Conservation (phyloP, 2,113 vertebrate genomes). For the Suncus etruscus region DNA sequence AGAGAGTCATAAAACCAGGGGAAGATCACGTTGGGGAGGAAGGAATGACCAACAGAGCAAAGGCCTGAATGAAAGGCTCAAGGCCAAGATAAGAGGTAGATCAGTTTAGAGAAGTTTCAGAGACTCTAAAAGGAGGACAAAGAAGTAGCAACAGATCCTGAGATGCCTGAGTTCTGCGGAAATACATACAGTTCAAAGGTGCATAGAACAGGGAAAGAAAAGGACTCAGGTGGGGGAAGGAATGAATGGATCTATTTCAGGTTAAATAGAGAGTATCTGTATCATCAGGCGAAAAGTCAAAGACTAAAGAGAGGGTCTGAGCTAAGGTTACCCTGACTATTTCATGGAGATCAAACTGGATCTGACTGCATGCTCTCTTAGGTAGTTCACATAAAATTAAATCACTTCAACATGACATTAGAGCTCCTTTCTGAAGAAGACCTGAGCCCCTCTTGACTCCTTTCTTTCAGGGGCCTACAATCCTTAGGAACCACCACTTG, state of each 20-base stretch:
- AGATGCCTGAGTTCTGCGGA: background rate
- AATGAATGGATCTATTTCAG: background rate
- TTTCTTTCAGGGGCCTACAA: background rate
- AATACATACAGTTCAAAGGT: background rate
- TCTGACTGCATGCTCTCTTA: constrained; percentile 7
- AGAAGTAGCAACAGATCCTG: background rate
- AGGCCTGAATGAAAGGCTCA: background rate
- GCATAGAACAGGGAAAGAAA: background rate
- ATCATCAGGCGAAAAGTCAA: background rate
- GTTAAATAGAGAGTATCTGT: background rate
- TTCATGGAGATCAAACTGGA: background rate
- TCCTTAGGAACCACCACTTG: background rate
- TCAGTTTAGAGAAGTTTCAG: background rate
- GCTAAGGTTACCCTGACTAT: background rate
- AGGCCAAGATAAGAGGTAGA: background rate
- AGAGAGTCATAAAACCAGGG: background rate
- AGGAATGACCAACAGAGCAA: background rate
- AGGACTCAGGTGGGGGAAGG: background rate
- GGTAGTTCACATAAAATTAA: background rate
- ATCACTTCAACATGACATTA: background rate
- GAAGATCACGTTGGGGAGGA: background rate
- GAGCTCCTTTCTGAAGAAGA: background rate
- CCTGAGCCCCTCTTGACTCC: background rate
- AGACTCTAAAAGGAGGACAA: background rate
- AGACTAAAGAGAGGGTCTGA: background rate